Evolutionary conservation across 1,140 invertebrate species (phyloP).

Genomic region (Drosophila nasuta): DNA sequence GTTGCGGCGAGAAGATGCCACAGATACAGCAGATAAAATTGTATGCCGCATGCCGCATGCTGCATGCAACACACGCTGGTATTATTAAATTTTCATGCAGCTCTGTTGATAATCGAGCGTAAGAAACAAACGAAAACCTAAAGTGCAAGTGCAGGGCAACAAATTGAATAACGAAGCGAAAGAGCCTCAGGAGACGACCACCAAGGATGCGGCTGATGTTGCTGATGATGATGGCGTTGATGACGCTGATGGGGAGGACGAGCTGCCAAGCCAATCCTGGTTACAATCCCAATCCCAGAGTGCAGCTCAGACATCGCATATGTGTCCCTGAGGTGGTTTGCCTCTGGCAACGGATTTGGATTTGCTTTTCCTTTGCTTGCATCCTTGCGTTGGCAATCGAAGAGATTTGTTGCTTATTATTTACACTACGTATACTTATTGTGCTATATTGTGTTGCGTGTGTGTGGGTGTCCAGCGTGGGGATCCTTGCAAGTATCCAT

Average conservation of each 20-base stretch:
- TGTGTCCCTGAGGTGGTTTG: conserved; percentile 42
- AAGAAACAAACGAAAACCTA: conserved; percentile 69
- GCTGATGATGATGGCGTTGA: conserved; percentile 2
- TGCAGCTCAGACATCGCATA: conserved; percentile 32
- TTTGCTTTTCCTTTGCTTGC: conserved; percentile 3
- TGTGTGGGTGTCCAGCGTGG: conserved; percentile 15
- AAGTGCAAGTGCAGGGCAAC: conserved; percentile 59
- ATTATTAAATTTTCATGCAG: conserved; percentile 82
- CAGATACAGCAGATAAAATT: conserved; percentile 4
- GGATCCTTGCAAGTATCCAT: conserved; percentile 19
- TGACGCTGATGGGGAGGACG: conserved; percentile 20
- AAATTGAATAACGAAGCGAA: conserved; percentile 44
- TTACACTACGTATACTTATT: conserved; percentile 26
- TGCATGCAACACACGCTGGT: conserved; percentile 38
- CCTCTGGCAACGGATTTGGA: conserved; percentile 12
- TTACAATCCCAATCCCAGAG: conserved; percentile 6
- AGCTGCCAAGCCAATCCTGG: conserved; percentile 7
- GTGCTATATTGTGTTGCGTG: conserved; percentile 6
- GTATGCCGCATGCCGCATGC: conserved; percentile 1
- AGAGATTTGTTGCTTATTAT: conserved; percentile 56
- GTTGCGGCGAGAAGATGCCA: conserved; percentile 28
- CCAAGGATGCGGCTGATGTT: background rate
- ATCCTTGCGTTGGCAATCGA: background rate
- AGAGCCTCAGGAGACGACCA: conserved; percentile 27
- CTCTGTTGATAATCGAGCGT: conserved; percentile 70